These are phyloP conservation scores for Todiramphus chloris DNA, from an alignment of 2,113 vertebrate species.

Conservation along the genomic window DNA sequence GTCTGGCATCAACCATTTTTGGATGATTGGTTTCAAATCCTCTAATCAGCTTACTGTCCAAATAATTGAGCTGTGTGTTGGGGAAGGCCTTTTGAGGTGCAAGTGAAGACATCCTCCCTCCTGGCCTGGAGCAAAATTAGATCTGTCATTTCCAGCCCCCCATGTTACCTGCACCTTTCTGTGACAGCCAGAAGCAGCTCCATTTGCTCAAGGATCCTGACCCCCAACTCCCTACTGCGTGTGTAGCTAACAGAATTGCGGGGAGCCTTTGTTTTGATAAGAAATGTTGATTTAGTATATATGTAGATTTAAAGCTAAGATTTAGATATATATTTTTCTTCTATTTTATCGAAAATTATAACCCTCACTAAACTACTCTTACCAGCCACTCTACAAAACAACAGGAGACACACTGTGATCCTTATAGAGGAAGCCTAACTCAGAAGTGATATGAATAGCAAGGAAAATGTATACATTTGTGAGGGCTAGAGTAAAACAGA, in stretches of 20 bases:
- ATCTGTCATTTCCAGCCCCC: slow-evolving; percentile 8
- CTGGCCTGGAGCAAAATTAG: not conserved
- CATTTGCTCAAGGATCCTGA: not conserved
- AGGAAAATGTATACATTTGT: not conserved
- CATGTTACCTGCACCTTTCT: not conserved
- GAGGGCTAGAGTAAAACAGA: not conserved
- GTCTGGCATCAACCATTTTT: slow-evolving; percentile 35
- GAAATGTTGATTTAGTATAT: not conserved
- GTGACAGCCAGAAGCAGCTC: not conserved
- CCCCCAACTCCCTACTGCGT: not conserved
- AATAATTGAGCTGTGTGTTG: slow-evolving; percentile 46
- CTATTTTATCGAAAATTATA: not conserved
- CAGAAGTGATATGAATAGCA: not conserved
- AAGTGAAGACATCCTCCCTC: not conserved
- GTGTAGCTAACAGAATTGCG: not conserved
- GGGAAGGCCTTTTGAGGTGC: not conserved
- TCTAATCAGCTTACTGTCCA: slow-evolving; percentile 61
- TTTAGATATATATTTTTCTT: not conserved
- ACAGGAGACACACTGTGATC: not conserved
- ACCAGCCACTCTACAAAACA: not conserved
- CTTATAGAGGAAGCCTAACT: not conserved
- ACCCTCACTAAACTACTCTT: not conserved
- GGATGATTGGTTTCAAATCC: slow-evolving; percentile 61
- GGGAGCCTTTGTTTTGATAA: not conserved
- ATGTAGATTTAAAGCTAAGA: not conserved